phyloP scores from a whole-genome alignment of 2,888 invertebrate genomes.

The Tortrix viridana region DNA sequence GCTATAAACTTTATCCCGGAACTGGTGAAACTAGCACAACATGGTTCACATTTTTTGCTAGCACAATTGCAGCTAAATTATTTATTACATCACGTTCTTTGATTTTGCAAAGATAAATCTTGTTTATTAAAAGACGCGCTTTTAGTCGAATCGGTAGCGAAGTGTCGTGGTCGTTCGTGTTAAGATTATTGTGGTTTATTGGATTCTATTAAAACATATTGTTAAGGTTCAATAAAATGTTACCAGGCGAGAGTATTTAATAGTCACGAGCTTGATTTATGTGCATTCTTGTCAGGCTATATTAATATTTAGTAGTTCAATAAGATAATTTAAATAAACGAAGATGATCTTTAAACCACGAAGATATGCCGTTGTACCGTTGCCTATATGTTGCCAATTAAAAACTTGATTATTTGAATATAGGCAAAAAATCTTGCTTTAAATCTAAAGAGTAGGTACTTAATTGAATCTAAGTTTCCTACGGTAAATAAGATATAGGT shows the following conservation, averaged over 20 bases:
- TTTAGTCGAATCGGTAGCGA: background rate
- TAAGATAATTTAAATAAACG: no score
- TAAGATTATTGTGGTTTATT: slow-evolving; percentile 6
- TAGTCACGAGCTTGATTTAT: no score
- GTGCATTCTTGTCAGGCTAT: no score
- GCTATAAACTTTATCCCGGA: slow-evolving; percentile 32
- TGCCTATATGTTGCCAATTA: no score
- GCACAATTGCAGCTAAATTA: slow-evolving; percentile 5
- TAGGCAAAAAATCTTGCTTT: no score
- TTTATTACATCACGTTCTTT: background rate
- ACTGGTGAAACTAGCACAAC: slow-evolving; percentile 32
- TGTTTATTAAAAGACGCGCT: background rate
- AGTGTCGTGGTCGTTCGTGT: background rate
- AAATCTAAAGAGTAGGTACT: no score
- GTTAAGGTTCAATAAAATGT: background rate
- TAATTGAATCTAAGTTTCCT: no score
- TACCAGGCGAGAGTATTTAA: background rate
- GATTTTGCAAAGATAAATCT: background rate
- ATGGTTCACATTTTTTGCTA: slow-evolving; percentile 27
- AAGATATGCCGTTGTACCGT: no score
- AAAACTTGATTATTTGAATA: no score
- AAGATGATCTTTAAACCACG: no score
- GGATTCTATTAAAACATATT: slow-evolving; percentile 4
- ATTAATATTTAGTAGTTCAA: no score
- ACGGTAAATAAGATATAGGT: no score